These are phyloP conservation scores for Agrotis segetum DNA, from an alignment of 2,888 invertebrate species.

Conservation along the genomic window DNA sequence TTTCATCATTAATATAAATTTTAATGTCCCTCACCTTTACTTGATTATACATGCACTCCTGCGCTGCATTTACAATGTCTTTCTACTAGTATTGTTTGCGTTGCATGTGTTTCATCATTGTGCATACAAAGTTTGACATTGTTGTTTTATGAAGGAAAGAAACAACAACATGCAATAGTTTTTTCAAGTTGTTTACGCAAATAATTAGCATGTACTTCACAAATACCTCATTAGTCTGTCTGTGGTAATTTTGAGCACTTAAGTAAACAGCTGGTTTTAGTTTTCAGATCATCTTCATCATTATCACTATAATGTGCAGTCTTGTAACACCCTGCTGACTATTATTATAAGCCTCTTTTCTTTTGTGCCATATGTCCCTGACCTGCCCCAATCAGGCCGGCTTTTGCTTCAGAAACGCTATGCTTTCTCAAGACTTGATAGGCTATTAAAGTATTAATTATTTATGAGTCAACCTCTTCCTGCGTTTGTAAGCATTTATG, in stretches of 20 bases:
- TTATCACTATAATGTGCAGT: too few species aligned
- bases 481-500: background rate
- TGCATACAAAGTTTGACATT: conserved; percentile 29
- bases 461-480: too few species aligned
- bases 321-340: too few species aligned
- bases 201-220: conserved; percentile 19
- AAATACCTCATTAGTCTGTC: conserved; percentile 1
- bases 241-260: background rate
- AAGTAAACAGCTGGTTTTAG: background rate
- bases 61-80: conserved; percentile 41
- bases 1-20: conserved; percentile 30
- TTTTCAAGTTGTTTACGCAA: conserved; percentile 26
- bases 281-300: too few species aligned
- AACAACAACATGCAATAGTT: conserved; percentile 22
- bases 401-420: background rate
- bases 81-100: conserved; percentile 41
- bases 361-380: background rate
- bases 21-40: conserved; percentile 36
- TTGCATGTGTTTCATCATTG: conserved; percentile 43
- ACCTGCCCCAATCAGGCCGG: too few species aligned
- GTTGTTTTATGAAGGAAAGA: conserved; percentile 19
- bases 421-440: background rate
- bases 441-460: too few species aligned
- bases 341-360: too few species aligned
- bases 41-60: conserved; percentile 37